Evolutionary conservation across 2,113 vertebrate genomes (phyloP), one percentile per base, ranked within the genome.

Genomic region (Eulemur rufifrons): DNA sequence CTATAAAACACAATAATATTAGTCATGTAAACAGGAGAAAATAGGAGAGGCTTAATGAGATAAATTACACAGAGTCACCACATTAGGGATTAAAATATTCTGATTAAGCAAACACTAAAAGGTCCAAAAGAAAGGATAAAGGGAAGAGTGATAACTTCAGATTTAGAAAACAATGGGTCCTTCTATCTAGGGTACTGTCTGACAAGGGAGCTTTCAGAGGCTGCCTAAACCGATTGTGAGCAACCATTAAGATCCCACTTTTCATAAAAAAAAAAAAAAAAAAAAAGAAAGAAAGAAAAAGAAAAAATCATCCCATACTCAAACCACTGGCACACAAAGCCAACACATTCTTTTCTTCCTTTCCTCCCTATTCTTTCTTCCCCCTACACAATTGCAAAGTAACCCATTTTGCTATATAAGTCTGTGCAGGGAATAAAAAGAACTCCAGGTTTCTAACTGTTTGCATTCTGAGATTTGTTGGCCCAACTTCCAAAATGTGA

Each of bases 21-120:
- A 97, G 94, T 98, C 97, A 94, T 95, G 94, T 98, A 98, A 98
- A 98, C 94, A 98, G 94, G 86, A 96, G 77, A 98, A 98, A 93
- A 87, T 89, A 96, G 95, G 93, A 97, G 96, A 95, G 86, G 97
- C 98, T 98, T 98, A 98, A 97, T 96, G 94, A 96, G 94, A 97
- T 97, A 97, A 97, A 97, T 98, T 97, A 98, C 92, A 98, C 37
- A 85, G 39, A 97, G 91, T 80, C 95, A 97, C 64, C 96, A 96
- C 81, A 82, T 84, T 77, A 97, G 95, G 85, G 94, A 98, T 98
- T 91, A 98, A 98, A 98, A 98, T 97, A 95, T 86, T 97, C 84
- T 97, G 80, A 97, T 97, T 94, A 97, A 97, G 97, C 96, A 97
- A 95, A 92, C 27, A 63, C 83, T 83, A 50, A 84, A 94, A 1